Percentiles rank a stretch among this genome's conserved stretches.
phyloP scores from a whole-genome alignment of 1,140 invertebrate species.

The Trichoplusia ni region DNA sequence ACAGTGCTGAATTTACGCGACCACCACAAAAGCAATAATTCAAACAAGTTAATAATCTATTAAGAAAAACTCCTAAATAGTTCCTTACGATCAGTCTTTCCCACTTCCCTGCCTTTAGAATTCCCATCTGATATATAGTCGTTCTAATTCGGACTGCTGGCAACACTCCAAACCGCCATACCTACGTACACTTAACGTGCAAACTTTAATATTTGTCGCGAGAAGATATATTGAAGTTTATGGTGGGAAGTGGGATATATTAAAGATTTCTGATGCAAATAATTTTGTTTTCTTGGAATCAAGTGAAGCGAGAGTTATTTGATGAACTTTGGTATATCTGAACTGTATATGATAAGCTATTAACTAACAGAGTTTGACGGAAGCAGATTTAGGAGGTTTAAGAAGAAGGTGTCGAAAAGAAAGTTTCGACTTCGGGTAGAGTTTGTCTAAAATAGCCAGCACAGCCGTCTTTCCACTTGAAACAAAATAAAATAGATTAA shows the following conservation, averaged over 20 bases:
- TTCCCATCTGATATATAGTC: slow-evolving; percentile 40
- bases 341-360: too few relatives aligned
- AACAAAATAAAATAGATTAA: too few relatives aligned
- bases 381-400: too few relatives aligned
- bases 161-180: slow-evolving; percentile 40
- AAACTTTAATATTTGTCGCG: slow-evolving; percentile 52
- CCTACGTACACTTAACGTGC: slow-evolving; percentile 29
- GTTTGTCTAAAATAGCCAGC: too few relatives aligned
- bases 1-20: too few relatives aligned
- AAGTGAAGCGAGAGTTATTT: not conserved
- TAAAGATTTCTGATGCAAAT: slow-evolving; percentile 2
- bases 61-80: not conserved
- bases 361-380: too few relatives aligned
- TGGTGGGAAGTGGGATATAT: slow-evolving; percentile 37
- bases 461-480: too few relatives aligned
- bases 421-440: too few relatives aligned
- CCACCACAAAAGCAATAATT: too few relatives aligned
- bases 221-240: slow-evolving; percentile 49
- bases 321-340: too few relatives aligned
- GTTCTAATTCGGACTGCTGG: slow-evolving; percentile 49
- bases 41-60: not conserved
- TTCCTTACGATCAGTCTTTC: slow-evolving; percentile 16
- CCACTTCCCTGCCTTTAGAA: slow-evolving; percentile 27
- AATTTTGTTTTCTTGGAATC: not conserved
- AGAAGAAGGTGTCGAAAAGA: too few relatives aligned